Evolutionary conservation across 2,113 vertebrate species (phyloP).

Genomic region (Loxodonta africana): DNA sequence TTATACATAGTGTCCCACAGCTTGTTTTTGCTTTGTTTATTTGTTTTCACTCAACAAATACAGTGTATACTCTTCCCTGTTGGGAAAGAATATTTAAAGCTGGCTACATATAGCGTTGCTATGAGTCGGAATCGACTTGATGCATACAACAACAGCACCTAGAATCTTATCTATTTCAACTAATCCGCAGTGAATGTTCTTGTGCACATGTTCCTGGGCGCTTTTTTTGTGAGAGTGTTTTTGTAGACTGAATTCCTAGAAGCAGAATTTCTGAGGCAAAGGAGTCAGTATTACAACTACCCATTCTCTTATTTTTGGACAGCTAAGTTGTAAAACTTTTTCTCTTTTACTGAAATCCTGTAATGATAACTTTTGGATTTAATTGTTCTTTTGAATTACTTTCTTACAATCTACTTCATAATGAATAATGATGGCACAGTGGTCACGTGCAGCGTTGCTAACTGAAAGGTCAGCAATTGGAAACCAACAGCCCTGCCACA

Average conservation of each 20-base stretch:
- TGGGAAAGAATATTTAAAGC: slow-evolving; percentile 24
- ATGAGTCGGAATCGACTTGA: neutral
- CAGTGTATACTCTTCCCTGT: neutral
- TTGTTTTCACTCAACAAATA: neutral
- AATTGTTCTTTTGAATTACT: slow-evolving; percentile 22
- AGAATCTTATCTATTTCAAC: neutral
- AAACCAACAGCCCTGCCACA: neutral
- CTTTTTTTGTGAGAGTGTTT: slow-evolving; percentile 1
- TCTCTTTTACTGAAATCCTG: neutral
- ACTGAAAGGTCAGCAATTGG: neutral
- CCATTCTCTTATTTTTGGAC: neutral
- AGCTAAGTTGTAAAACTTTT: neutral
- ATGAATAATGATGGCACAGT: neutral
- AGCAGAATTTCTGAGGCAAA: neutral
- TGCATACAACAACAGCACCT: neutral
- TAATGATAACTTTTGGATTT: neutral
- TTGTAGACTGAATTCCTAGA: slow-evolving; percentile 12
- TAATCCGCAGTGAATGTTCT: neutral
- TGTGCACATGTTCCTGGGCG: neutral
- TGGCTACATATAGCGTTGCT: neutral
- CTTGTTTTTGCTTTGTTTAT: neutral
- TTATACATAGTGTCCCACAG: neutral
- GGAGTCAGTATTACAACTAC: slow-evolving; percentile 15
- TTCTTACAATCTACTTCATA: neutral
- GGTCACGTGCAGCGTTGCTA: neutral